Evolutionary conservation across 2,113 vertebrate species (phyloP).

Genomic region (Progne subis): DNA sequence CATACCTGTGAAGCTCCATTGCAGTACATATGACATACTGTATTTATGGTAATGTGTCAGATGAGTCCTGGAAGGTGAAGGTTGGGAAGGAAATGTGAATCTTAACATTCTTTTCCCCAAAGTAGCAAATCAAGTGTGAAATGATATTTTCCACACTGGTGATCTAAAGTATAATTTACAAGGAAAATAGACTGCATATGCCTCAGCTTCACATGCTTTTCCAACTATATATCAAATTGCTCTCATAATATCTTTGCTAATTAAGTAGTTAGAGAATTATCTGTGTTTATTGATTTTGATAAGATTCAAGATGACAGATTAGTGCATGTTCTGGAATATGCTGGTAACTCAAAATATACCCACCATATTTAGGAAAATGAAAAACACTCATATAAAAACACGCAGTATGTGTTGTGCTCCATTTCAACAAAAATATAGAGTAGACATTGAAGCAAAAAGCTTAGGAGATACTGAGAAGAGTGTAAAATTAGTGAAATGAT

Average conservation of each 20-base stretch:
- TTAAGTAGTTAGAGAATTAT: not conserved
- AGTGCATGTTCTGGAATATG: not conserved
- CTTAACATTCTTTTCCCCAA: constrained; percentile 28
- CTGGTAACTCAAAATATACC: not conserved
- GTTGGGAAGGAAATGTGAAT: constrained; percentile 4
- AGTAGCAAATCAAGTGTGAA: constrained; percentile 42
- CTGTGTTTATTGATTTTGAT: not conserved
- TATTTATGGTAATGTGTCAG: not conserved
- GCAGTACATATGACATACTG: not conserved
- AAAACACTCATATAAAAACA: not conserved
- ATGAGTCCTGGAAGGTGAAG: not conserved
- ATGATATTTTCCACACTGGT: constrained; percentile 58
- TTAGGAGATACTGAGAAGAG: not conserved
- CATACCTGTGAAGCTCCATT: not conserved
- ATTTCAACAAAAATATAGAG: not conserved
- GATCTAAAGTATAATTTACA: constrained; percentile 60
- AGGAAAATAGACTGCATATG: constrained; percentile 3
- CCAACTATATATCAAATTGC: not conserved
- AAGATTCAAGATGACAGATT: not conserved
- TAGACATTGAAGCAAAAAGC: not conserved
- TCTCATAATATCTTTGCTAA: constrained; percentile 24
- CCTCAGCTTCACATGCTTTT: not conserved
- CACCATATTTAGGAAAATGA: not conserved
- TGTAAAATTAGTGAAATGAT: not conserved
- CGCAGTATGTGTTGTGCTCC: not conserved